Conservation (phyloP, 2,888 invertebrate species). For the Lacanobia oleracea region DNA sequence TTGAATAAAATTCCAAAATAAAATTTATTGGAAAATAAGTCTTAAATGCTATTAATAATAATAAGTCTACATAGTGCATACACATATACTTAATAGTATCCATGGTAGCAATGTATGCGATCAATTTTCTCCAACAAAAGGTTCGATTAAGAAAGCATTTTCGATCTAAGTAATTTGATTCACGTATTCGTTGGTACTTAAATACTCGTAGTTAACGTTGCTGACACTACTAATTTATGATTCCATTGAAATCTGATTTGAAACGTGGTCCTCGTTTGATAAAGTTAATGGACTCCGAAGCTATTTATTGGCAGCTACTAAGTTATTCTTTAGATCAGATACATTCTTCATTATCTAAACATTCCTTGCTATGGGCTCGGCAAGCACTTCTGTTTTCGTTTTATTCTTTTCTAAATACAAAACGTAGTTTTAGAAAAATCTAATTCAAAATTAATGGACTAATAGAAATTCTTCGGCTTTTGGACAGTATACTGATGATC, state of each 20-base stretch:
- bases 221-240: conserved; percentile 76
- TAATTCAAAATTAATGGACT: conserved; percentile 9
- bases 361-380: conserved; percentile 36
- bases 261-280: conserved; percentile 67
- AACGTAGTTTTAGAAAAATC: neutral
- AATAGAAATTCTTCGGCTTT: conserved; percentile 24
- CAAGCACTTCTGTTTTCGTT: conserved; percentile 24
- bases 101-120: conserved; percentile 56
- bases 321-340: conserved; percentile 53
- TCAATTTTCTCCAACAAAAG: conserved; percentile 73
- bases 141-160: conserved; percentile 72
- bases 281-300: conserved; percentile 62
- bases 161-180: conserved; percentile 72
- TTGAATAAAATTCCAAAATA: neutral
- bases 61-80: neutral
- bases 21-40: neutral
- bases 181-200: conserved; percentile 67
- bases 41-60: neutral
- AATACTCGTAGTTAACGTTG: conserved; percentile 67
- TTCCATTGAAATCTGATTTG: conserved; percentile 75
- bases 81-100: neutral
- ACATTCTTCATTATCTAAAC: conserved; percentile 54
- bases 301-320: conserved; percentile 59
- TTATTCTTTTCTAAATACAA: conserved; percentile 11
- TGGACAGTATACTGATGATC: conserved; percentile 35